Base-by-base conservation (phyloP, 2,888 invertebrate species). In the Malthinus flaveolus region DNA sequence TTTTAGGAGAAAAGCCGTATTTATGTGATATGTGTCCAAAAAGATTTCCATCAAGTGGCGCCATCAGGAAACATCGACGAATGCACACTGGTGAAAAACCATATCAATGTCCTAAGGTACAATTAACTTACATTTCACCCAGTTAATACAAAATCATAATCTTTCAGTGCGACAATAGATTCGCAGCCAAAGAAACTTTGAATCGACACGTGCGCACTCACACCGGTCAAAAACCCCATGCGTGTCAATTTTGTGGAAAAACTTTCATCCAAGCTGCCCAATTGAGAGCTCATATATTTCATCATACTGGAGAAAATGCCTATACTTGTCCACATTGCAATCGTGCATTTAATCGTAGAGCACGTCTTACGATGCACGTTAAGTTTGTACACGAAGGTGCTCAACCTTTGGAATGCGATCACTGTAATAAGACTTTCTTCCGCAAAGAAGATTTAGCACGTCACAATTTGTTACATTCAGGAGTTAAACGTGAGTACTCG, bases 251-350 rank as follows among this genome's bases (percentile, higher is more conserved):
- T 68, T 94, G 94, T 73, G 84, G 84, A 7, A 87, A 87, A 73
- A 85, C 90, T n/a, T 94, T 92, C 76, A 94, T 94, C 56, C 94
- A 79, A 68, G 87, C 89, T 7, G 85, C 88, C 6, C 93, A 93
- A 73, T 79, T 94, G 33, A 84, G 88, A 64, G 88, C 89, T 5
- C 94, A 94, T 73, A 79, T 90, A 63, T 88, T 89, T 70, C 89
- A 89, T 71, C 88, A 93, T 65, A 87, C 86, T 8, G 87, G 87
- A 32, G 87, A 88, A 69, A 83, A 83, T 66, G 87, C 86, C 8
- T 87, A 84, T 71, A 79, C 83, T 12, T 93, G 93, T 72, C 81
- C 83, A 3, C 65, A 78, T 57, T 85, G 85, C 72, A 81, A 81
- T 61, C 81, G 78, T 7, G 77, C 79, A 3, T 80, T 80, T 61